Evolutionary conservation across 2,888 invertebrate species (phyloP), one percentile per base, ranked within the genome.

Genomic region (Blomia tropicalis): DNA sequence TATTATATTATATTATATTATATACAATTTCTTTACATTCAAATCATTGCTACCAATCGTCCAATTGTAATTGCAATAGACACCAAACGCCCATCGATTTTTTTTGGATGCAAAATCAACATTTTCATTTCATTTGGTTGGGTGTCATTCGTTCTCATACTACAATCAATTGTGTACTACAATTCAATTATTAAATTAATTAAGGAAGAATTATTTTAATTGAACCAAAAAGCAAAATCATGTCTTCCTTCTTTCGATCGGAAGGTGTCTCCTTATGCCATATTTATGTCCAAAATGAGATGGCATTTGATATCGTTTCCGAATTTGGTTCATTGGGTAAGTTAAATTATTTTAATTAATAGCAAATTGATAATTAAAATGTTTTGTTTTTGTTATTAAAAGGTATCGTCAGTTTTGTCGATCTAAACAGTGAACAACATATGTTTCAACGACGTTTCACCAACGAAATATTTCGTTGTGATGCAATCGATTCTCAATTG

Each of bases 191-290:
- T n/a, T n/a, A n/a, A n/a, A n/a, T n/a, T n/a, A n/a, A n/a, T n/a
- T n/a, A n/a, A n/a, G n/a, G n/a, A n/a, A n/a, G n/a, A n/a, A n/a
- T n/a, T n/a, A n/a, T n/a, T n/a, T n/a, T n/a, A n/a, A n/a, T n/a
- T n/a, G n/a, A n/a, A n/a, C n/a, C n/a, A n/a, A n/a, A n/a, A n/a
- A n/a, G n/a, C n/a, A n/a, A n/a, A n/a, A n/a, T n/a, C 7, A 47
- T 47, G 51, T 7, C 7, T n/a, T 47, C 51, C 51, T 47, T 95
- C 74, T 93, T 93, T 77, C 83, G 93, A 70, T 93, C 93, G 79
- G 93, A 95, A 77, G 91, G 93, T 80, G 96, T 98, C 95, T 87
- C 89, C 72, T 81, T 95, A 23, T 93, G 93, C 81, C 93, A 93
- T 78, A 82, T 93, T 75, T 93, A 90, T 77, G 85, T 93, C 70